phyloP scores from a whole-genome alignment of 35 echinoderm and acorn worm species.

The Ptychodera flava region DNA sequence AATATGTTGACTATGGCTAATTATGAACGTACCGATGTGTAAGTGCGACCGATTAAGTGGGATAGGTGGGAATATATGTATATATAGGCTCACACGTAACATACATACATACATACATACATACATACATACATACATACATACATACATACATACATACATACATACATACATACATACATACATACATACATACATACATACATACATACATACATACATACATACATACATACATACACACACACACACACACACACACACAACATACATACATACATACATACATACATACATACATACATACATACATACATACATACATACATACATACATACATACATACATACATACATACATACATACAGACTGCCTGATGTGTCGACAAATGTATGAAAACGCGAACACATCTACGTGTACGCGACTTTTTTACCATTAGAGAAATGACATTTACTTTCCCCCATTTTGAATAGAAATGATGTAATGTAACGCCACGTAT shows the following conservation, averaged over 20 bases:
- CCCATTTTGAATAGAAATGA: too few relatives aligned
- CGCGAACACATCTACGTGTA: too few relatives aligned
- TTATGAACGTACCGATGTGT: too few relatives aligned
- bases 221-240: not conserved
- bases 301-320: not conserved
- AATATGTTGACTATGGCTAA: too few relatives aligned
- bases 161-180: not conserved
- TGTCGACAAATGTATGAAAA: too few relatives aligned
- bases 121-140: not conserved
- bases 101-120: slow-evolving; percentile 2
- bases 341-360: not conserved
- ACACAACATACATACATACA: not conserved
- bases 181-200: not conserved
- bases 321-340: not conserved
- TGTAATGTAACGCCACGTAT: too few relatives aligned
- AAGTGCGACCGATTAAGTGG: too few relatives aligned
- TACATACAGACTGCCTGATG: not conserved
- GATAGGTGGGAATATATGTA: too few relatives aligned
- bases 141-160: not conserved
- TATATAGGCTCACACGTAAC: too few relatives aligned
- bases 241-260: not conserved
- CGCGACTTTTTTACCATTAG: too few relatives aligned
- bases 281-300: not conserved
- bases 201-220: not conserved
- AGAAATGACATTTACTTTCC: too few relatives aligned